Percentiles rank a stretch among this genome's conserved stretches.
Evolutionary conservation across 2,888 invertebrate genomes (phyloP).

Genomic region (Pseudolycoriella hygida): DNA sequence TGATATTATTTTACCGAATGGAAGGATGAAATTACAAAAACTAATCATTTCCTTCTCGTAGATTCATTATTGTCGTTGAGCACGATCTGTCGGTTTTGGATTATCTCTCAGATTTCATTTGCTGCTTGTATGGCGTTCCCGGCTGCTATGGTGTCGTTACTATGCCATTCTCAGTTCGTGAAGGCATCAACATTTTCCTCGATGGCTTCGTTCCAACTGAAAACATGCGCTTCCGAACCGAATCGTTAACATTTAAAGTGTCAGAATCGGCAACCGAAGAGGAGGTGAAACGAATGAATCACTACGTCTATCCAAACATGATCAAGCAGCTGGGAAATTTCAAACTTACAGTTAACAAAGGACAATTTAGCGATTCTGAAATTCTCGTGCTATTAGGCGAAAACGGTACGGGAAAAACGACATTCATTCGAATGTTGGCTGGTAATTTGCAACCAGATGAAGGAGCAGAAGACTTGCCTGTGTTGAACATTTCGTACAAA

Average conservation of each 20-base stretch:
- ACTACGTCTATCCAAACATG: constrained; percentile 92
- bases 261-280: constrained; percentile 95
- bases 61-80: constrained; percentile 97
- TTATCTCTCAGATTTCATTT: constrained; percentile 97
- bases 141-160: constrained; percentile 99
- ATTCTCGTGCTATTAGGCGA: constrained; percentile 93
- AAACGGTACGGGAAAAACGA: constrained; percentile 99
- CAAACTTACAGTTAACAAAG: constrained; percentile 59
- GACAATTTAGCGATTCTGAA: constrained; percentile 98
- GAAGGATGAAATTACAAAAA: no score
- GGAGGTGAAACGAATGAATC: constrained; percentile 92
- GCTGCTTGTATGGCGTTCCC: constrained; percentile 94
- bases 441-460: constrained; percentile 86
- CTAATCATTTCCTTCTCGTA: constrained; percentile 30
- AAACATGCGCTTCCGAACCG: constrained; percentile 94
- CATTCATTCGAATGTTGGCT: constrained; percentile 96
- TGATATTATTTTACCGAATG: no score
- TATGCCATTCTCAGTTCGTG: constrained; percentile 97
- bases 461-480: constrained; percentile 41
- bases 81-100: constrained; percentile 98
- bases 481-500: constrained; percentile 95
- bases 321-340: constrained; percentile 60
- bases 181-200: constrained; percentile 98
- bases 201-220: constrained; percentile 99
- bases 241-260: constrained; percentile 87